A percentile compares a stretch with the other conserved stretches of the same genome.
Conservation (phyloP, 2,888 invertebrate species). For the Drosophila gaucha region DNA sequence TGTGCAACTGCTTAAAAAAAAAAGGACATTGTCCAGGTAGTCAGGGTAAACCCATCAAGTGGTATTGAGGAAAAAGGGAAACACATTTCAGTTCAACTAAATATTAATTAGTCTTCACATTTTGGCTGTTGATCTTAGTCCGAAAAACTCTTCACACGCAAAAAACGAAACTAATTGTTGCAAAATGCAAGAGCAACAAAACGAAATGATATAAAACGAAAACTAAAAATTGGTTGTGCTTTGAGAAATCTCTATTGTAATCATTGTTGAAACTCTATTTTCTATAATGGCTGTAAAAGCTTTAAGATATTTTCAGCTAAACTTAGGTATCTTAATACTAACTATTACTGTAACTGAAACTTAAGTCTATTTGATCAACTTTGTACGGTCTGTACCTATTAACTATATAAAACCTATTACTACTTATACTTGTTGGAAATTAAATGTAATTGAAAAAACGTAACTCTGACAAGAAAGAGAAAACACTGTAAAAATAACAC, state of each 20-base stretch:
- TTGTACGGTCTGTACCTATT: conserved; percentile 47
- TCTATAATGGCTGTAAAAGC: conserved; percentile 45
- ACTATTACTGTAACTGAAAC: conserved; percentile 62
- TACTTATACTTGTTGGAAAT: conserved; percentile 41
- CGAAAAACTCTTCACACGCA: conserved; percentile 30
- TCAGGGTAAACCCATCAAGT: conserved; percentile 54
- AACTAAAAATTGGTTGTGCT: conserved; percentile 74
- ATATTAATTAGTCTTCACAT: conserved; percentile 42
- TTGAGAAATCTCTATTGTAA: conserved; percentile 51
- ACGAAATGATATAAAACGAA: conserved; percentile 36
- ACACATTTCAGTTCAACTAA: conserved; percentile 29
- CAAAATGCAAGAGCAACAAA: conserved; percentile 12
- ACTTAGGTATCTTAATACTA: conserved; percentile 45
- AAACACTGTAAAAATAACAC: conserved; percentile 82
- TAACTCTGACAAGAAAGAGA: too few relatives aligned
- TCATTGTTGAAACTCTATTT: conserved; percentile 58
- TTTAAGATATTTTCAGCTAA: conserved; percentile 35
- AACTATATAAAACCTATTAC: conserved; percentile 35
- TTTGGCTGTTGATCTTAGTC: conserved; percentile 70
- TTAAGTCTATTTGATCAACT: conserved; percentile 64
- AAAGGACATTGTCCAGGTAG: conserved; percentile 49
- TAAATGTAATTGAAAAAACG: conserved; percentile 27
- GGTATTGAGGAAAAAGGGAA: conserved; percentile 6
- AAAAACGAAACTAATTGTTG: conserved; percentile 13
- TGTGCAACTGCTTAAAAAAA: conserved; percentile 32